Base-by-base conservation (phyloP, 1,140 invertebrate genomes). In the Drosophila setifemur region DNA sequence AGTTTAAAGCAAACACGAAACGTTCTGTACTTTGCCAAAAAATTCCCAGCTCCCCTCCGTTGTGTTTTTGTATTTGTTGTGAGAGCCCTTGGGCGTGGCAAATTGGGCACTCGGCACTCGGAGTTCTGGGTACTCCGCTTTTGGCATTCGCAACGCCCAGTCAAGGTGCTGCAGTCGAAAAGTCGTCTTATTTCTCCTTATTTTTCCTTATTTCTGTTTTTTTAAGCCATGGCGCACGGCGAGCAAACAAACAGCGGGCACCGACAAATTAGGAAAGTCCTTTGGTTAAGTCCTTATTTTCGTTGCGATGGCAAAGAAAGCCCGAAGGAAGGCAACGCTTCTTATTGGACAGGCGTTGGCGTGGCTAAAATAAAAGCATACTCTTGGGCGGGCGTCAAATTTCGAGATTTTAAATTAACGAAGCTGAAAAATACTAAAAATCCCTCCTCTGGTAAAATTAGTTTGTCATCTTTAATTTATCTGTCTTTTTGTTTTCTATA, bases 1-100 rank as follows among this genome's bases (percentile, higher is more conserved):
- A 85, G 79, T 79, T 79, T 79, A 79, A 79, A 79, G 81, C 72
- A 85, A 85, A 85, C 77, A 85, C 74, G 66, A 79, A 79, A 33
- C 33, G 54, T 35, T 85, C 69, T 86, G 81, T 81, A 69, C 57
- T 72, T 43, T 75, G 79, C 74, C 75, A 76, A 81, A 81, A 81
- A 82, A 63, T 26, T 19, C 19, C 42, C 31, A 39, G 57, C 11
- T 23, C 29, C 52, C 21, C 39, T 29, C 57, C 12, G 60, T 6
- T 64, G 60, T 57, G 31, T 48, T 64, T 18, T 64, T 44, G 42
- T 44, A 19, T 64, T 64, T 83, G 69, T 83, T 83, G 77, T 70
- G 39, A 60, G 44, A 43, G 67, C 53, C 67, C 54, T 71, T 35
- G 43, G 63, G 72, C 29, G 45, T 79, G 75, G 48, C 54, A 72